A percentile compares a stretch with the other conserved stretches of the same genome.
Evolutionary conservation across 2,888 invertebrate genomes (phyloP).

Genomic region (Antheraea yamamai): DNA sequence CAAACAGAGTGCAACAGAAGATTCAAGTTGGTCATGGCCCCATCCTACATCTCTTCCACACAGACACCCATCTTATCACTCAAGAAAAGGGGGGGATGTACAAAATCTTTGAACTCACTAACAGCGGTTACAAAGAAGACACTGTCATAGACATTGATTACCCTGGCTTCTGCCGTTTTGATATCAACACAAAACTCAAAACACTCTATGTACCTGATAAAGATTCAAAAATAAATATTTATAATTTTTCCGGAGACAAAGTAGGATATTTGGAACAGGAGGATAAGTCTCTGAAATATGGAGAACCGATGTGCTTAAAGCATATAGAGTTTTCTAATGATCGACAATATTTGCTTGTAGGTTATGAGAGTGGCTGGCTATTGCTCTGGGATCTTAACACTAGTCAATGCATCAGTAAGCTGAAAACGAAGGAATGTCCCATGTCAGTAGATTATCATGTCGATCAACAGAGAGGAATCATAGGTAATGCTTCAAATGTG

Average conservation of each 20-base stretch:
- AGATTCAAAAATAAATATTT: constrained; percentile 78
- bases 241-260: constrained; percentile 75
- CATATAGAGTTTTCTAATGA: constrained; percentile 75
- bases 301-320: constrained; percentile 85
- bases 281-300: constrained; percentile 68
- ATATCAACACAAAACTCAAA: constrained; percentile 82
- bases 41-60: constrained; percentile 84
- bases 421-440: constrained; percentile 84
- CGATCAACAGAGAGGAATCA: constrained; percentile 84
- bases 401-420: constrained; percentile 79
- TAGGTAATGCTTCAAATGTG: constrained; percentile 84
- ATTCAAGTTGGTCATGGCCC: constrained; percentile 85
- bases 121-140: constrained; percentile 82
- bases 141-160: constrained; percentile 83
- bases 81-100: constrained; percentile 89
- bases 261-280: constrained; percentile 65
- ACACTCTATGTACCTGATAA: constrained; percentile 85
- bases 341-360: constrained; percentile 83
- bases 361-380: constrained; percentile 89
- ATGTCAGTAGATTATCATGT: constrained; percentile 88
- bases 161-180: constrained; percentile 87
- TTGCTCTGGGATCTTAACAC: constrained; percentile 87
- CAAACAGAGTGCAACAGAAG: constrained; percentile 86
- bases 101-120: constrained; percentile 85
- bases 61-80: constrained; percentile 84